Evolutionary conservation across 2,797 vertebrate species (phyloP), one percentile per base, ranked within the genome.

Genomic region (Cyprinella venusta): DNA sequence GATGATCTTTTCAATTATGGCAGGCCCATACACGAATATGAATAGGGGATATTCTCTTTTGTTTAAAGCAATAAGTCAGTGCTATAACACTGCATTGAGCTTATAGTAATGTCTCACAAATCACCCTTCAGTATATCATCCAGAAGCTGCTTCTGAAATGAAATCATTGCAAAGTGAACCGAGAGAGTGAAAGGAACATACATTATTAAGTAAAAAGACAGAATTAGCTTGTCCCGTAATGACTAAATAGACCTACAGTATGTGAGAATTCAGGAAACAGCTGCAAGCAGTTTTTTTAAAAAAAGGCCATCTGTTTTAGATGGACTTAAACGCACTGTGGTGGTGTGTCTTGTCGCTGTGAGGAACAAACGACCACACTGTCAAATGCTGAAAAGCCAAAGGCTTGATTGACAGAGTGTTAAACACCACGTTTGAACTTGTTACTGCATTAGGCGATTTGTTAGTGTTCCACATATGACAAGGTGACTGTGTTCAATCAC

Each of bases 321-420:
- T 78, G 76, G 72, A 88, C 88, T 80, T 45, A 45, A 70, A 88
- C 86, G 71, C 84, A 88, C 89, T 89, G 86, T 91, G 90, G 86
- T 86, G 88, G 91, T 90, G 91, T 89, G 85, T 91, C n/a, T 1
- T 89, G 89, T 94, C 89, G 88, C 93, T 92, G 86, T 80, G 88
- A 92, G 92, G 91, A 91, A 89, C 80, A 84, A 88, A 90, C 90
- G 91, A 90, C 88, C 88, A 83, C 48, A 84, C 89, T 92, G 92
- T 93, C 93, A 92, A 88, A 93, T 89, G 88, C 86, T 89, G 90
- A 93, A 93, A 93, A 92, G 91, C 93, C 91, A 91, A 86, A 59
- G 90, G 90, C 90, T 90, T 94, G 93, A 94, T 93, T 94, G 93
- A 92, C 93, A 94, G 88, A 82, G 87, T 90, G 92, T 93, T 92